Evolutionary conservation across 2,113 vertebrate species (phyloP).

Genomic region (Mesembrinibis cayennensis): DNA sequence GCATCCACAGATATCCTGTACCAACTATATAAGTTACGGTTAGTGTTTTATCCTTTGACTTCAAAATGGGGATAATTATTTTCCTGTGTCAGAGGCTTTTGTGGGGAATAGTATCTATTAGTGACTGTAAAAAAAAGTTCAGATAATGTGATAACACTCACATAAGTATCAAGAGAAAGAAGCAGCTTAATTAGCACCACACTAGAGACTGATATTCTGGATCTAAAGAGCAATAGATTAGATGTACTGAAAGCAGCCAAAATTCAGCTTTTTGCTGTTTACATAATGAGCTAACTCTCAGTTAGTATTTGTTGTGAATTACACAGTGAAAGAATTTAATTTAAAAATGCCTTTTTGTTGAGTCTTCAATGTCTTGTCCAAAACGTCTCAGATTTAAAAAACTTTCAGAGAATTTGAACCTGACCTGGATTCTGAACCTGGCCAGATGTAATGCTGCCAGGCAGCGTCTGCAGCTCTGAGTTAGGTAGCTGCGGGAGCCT

Average conservation of each 20-base stretch:
- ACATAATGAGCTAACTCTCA: constrained; percentile 27
- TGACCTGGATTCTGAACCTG: constrained; percentile 22
- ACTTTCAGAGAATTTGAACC: constrained; percentile 19
- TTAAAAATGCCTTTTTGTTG: constrained; percentile 55
- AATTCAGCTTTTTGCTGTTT: constrained; percentile 20
- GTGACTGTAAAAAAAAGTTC: background rate
- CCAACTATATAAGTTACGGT: background rate
- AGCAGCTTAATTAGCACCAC: background rate
- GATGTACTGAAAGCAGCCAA: background rate
- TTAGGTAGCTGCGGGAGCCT: background rate
- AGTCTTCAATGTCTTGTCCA: constrained; percentile 9
- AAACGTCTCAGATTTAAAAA: constrained; percentile 27
- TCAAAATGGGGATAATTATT: background rate
- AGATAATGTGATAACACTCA: background rate
- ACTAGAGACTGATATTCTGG: background rate
- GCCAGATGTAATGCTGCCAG: background rate
- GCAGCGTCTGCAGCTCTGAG: background rate
- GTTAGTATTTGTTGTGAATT: constrained; percentile 45
- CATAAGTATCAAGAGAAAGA: background rate
- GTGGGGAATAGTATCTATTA: background rate
- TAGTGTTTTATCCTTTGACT: background rate
- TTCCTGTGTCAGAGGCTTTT: background rate
- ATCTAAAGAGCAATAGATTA: background rate
- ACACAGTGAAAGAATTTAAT: constrained; percentile 20
- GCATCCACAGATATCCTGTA: background rate